Evolutionary conservation across 2,888 invertebrate species (phyloP).

Genomic region (Melanostoma mellinum): DNA sequence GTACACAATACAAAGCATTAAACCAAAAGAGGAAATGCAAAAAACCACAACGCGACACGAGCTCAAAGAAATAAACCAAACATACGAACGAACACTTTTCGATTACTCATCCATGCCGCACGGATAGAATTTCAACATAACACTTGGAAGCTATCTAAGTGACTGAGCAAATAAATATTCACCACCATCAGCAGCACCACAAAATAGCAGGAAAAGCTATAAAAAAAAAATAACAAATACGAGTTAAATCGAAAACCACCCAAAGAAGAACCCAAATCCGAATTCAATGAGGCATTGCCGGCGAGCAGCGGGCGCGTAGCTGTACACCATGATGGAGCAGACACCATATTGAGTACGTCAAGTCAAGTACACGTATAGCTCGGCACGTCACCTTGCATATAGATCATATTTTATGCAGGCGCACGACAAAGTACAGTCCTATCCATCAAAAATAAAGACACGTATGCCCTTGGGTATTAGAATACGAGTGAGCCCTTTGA

Average conservation of each 20-base stretch:
- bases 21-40: constrained; percentile 50
- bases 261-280: constrained; percentile 58
- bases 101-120: constrained; percentile 57
- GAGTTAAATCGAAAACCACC: constrained; percentile 52
- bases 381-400: constrained; percentile 31
- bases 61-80: constrained; percentile 38
- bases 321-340: constrained; percentile 39
- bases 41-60: constrained; percentile 61
- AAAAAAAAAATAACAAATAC: constrained; percentile 27
- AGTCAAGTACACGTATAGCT: constrained; percentile 27
- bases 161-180: constrained; percentile 65
- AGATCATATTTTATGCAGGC: constrained; percentile 40
- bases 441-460: not conserved
- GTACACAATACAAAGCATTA: constrained; percentile 12
- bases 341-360: constrained; percentile 25
- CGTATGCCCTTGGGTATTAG: not conserved
- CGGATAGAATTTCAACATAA: constrained; percentile 65
- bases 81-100: constrained; percentile 34
- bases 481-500: too few species aligned
- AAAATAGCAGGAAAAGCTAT: constrained; percentile 32
- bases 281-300: constrained; percentile 43
- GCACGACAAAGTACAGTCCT: constrained; percentile 43
- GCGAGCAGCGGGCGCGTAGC: constrained; percentile 20
- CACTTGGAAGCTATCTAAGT: constrained; percentile 68
- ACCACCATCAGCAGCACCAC: constrained; percentile 53